These are phyloP conservation scores for Zeuzera pyrina DNA, from an alignment of 2,888 invertebrate genomes.

Conservation along the genomic window DNA sequence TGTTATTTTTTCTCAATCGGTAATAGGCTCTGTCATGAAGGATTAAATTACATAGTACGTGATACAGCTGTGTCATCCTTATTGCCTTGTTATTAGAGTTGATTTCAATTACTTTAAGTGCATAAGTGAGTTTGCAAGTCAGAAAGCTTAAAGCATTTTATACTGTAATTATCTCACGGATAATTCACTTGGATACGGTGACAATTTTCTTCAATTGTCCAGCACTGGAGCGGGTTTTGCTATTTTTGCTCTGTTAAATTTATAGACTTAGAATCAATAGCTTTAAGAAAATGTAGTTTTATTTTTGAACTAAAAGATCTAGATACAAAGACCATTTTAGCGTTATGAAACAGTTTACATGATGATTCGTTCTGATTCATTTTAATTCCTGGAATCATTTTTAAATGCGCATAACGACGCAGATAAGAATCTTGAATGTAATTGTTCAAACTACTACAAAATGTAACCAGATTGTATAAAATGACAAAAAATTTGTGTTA, in stretches of 20 bases:
- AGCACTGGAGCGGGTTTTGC: slow-evolving; percentile 20
- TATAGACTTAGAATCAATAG: too few relatives aligned
- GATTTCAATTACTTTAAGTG: slow-evolving; percentile 9
- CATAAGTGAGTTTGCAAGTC: slow-evolving; percentile 13
- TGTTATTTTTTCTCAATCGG: slow-evolving; percentile 34
- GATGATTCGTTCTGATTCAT: too few relatives aligned
- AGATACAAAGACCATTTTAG: too few relatives aligned
- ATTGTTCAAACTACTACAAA: too few relatives aligned
- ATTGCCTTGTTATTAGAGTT: slow-evolving; percentile 13
- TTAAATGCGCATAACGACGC: too few relatives aligned
- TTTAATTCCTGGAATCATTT: too few relatives aligned
- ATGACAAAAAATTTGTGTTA: too few relatives aligned
- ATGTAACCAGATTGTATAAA: too few relatives aligned
- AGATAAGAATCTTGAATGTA: too few relatives aligned
- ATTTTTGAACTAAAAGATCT: too few relatives aligned
- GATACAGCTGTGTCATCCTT: slow-evolving; percentile 11
- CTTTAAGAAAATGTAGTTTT: too few relatives aligned
- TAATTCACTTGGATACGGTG: slow-evolving; percentile 43
- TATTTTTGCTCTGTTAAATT: slow-evolving; percentile 24
- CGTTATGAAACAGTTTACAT: too few relatives aligned
- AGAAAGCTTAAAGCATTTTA: slow-evolving; percentile 38
- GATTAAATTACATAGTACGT: slow-evolving; percentile 12
- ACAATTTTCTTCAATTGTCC: slow-evolving; percentile 44
- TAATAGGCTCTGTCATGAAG: slow-evolving; percentile 34
- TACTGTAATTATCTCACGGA: slow-evolving; percentile 46